Base-by-base conservation (phyloP, 1,140 invertebrate genomes). In the Drosophila biarmipes region DNA sequence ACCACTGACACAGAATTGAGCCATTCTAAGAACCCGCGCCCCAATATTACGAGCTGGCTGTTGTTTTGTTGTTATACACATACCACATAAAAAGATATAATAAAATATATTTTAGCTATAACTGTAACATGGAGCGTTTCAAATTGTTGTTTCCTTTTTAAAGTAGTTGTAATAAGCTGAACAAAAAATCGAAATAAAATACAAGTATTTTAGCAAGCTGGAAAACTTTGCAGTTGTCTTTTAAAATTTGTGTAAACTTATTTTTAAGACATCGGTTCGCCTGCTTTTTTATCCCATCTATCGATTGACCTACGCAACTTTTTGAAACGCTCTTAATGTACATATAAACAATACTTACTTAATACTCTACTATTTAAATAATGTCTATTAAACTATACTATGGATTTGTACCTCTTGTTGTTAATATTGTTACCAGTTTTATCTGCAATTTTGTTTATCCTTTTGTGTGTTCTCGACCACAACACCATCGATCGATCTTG, bases 361-460 rank as follows among this genome's bases (percentile, higher is more conserved):
- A 71, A 57, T 71, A 71, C n/a, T 48, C 45, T 68, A 56, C 51
- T 51, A 21, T 46, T 38, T 59, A 46, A 52, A 57, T 71, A 78
- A 51, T 72, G 56, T 84, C 45, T 68, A 72, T 78, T 55, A 62
- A 78, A 68, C 15, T 63, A 59, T 68, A 57, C 52, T 69, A 79
- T 62, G 38, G 61, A 71, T 71, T 73, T 84, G 54, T 68, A 69
- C 58, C 74, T 73, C 81, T 73, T 69, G 73, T 81, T 87, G 78
- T 87, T 86, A 86, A 74, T 75, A 87, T 75, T 86, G 82, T 86
- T 86, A 87, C 45, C 48, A 63, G 24, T 66, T 68, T 87, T 87
- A 54, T 62, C 46, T 71, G 78, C 54, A 27, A 76, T 59, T 73
- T 73, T 37, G 57, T 63, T 76, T 68, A 76, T 59, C 48, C 49